These are phyloP conservation scores for Eupithecia abbreviata DNA, from an alignment of 2,888 invertebrate genomes.

Conservation along the genomic window DNA sequence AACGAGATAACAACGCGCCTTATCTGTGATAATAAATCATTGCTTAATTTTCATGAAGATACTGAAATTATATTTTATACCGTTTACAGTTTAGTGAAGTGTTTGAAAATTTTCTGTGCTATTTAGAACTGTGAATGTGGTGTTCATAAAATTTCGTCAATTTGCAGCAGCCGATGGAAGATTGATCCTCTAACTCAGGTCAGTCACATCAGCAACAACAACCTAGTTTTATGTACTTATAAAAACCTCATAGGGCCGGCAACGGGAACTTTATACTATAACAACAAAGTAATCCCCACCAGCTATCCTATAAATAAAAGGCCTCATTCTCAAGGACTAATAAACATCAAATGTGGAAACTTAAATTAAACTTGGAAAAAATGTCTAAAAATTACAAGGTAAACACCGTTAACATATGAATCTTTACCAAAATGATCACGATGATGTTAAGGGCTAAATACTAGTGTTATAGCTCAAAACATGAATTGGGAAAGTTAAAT, in stretches of 20 bases:
- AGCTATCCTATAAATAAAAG: neutral
- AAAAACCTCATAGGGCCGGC: neutral
- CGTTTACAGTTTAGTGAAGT: slow-evolving; percentile 71
- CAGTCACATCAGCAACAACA: neutral
- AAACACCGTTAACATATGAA: too few relatives aligned
- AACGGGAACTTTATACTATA: neutral
- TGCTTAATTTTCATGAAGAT: slow-evolving; percentile 68
- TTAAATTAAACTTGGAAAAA: neutral
- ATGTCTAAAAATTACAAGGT: too few relatives aligned
- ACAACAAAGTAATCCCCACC: neutral
- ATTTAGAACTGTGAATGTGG: slow-evolving; percentile 44
- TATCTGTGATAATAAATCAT: slow-evolving; percentile 71
- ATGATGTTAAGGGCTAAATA: too few relatives aligned
- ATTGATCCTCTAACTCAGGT: slow-evolving; percentile 10
- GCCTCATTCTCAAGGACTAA: neutral
- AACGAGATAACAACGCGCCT: slow-evolving; percentile 71
- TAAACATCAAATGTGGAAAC: neutral
- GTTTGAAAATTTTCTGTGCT: slow-evolving; percentile 64
- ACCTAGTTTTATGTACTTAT: neutral
- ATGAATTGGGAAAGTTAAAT: neutral
- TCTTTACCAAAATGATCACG: too few relatives aligned
- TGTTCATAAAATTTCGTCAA: slow-evolving; percentile 28
- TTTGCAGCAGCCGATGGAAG: slow-evolving; percentile 25
- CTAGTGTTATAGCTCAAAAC: too few relatives aligned
- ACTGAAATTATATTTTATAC: slow-evolving; percentile 67